Evolutionary conservation across 2,888 invertebrate genomes (phyloP), one percentile per base, ranked within the genome.

Genomic region (Napeogenes inachia): DNA sequence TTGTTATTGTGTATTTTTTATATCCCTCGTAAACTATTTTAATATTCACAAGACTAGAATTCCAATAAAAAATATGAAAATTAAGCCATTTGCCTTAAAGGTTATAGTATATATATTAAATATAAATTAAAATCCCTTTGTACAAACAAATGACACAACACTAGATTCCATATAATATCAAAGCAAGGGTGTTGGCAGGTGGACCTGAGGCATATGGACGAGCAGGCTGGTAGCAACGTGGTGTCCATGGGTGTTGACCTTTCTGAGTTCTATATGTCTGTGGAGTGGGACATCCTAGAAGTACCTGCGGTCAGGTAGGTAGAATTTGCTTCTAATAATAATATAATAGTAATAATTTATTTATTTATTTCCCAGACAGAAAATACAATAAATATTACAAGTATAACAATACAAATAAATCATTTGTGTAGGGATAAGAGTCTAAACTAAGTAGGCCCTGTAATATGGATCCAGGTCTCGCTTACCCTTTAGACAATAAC

Each of bases 281-380:
- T 99, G 61, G 99, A 99, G 89, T 99, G 99, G 99, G 99, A 99
- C 90, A 98, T 99, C 76, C 92, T 99, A 68, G 97, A 97, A 91
- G 99, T 98, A 80, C 97, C 97, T 71, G 97, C 97, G 71, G 96
- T 97, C 71, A 95, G 97, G 96, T 96, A 81, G 91, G 89, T 71
- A 38, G n/a, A 56, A 54, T 47, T 6, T 30, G 3, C 8, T 35
- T 6, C 35, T 35, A 35, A 35, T 35, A 35, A 1, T 21, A 21
- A 21, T 21, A 21, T 21, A 21, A 21, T 21, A 21, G 1, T 21
- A 21, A 21, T 21, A 21, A 21, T 21, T 21, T 21, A 21, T 21
- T 21, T 21, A 21, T 21, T 21, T 21, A 21, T 21, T 21, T 21
- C 21, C 21, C 21, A 21, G 1, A 21, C 21, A 21, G 1, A 21